These are phyloP conservation scores for Aspidoscelis tigris DNA, from an alignment of 2,113 vertebrate species.

Conservation along the genomic window DNA sequence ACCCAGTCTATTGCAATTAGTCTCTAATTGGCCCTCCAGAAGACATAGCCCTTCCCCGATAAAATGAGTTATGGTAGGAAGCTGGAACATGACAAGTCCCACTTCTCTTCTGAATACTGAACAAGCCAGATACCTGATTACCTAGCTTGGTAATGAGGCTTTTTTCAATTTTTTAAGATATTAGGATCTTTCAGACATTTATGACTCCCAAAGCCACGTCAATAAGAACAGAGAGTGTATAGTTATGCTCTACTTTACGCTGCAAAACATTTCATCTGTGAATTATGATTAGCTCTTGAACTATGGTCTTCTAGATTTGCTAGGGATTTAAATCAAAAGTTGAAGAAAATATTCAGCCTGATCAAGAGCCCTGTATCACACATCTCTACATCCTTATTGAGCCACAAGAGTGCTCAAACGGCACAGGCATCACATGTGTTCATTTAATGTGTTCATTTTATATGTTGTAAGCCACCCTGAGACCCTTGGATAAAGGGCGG, in stretches of 20 bases:
- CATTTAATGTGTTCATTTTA: too few species aligned
- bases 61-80: constrained; percentile 22
- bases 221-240: background rate
- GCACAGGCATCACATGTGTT: too few species aligned
- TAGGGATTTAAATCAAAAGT: constrained; percentile 1
- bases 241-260: background rate
- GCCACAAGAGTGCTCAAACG: too few species aligned
- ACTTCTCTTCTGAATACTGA: constrained; percentile 22
- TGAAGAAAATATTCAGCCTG: background rate
- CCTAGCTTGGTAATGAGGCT: background rate
- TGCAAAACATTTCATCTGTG: background rate
- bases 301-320: background rate
- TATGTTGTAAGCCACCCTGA: too few species aligned
- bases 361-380: background rate
- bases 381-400: too few species aligned
- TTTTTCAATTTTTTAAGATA: background rate
- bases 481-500: too few species aligned
- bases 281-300: background rate
- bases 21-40: constrained; percentile 19
- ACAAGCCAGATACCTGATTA: background rate
- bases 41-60: constrained; percentile 14
- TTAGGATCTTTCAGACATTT: background rate
- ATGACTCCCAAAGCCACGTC: background rate
- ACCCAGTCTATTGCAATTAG: constrained; percentile 21
- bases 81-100: background rate